Evolutionary conservation across 2,888 invertebrate species (phyloP), one percentile per base, ranked within the genome.

Genomic region (Onthophagus sagittarius): DNA sequence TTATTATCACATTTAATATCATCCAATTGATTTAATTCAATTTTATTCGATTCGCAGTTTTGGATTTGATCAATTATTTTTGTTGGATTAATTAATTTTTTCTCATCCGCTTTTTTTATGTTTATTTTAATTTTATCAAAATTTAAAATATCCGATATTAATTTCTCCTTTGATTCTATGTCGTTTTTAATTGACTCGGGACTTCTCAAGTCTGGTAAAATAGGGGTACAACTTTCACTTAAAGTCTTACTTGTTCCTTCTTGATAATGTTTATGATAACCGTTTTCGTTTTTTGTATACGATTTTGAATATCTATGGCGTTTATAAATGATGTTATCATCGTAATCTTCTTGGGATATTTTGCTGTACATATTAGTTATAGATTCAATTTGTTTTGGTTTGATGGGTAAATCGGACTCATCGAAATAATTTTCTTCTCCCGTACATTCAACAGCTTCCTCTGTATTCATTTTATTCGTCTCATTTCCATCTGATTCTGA

Each of bases 81-180:
- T 62, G 31, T 69, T 13, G 53, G 32, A 32, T 71, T 71, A 23
- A 14, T 71, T 72, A 6, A 15, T 53, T 62, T 31, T 31, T 76
- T 71, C 53, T 78, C 69, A 70, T 77, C 23, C 1, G 23, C 23
- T 53, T 53, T 72, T 62, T 77, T 77, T 31, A 76, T 33, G 67
- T 77, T 73, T 11, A 82, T 78, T 76, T 82, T 82, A 14, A 84
- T 78, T 74, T 81, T 82, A 77, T 91, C 90, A 65, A 92, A 86
- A 81, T 90, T 89, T 33, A 93, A 84, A 81, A 92, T 87, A 80
- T 90, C 90, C 0, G 92, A 92, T 11, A 93, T 84, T 15, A 91
- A 88, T 82, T 91, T 92, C 79, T 94, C 94, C 82, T 94, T 94
- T 76, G 90, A 88, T 81, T 91, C 91, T 63, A 94, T 91, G 77